Evolutionary conservation across 2,113 vertebrate genomes (phyloP).

Genomic region (Cinclus cinclus): DNA sequence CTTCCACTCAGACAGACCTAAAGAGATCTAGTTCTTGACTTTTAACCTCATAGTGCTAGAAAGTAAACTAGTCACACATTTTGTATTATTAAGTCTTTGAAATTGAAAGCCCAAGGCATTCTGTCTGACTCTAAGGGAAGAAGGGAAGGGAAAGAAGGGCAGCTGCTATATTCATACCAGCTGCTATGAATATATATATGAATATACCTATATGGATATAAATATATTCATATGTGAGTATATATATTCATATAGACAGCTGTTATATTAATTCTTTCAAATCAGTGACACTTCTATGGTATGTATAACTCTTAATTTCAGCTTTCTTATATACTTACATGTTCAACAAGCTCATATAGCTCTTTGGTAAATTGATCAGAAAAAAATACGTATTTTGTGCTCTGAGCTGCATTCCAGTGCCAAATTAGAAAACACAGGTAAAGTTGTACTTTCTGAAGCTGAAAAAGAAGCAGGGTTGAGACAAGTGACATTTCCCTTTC

Average conservation of each 20-base stretch:
- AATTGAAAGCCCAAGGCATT: background rate
- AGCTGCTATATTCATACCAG: background rate
- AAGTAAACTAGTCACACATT: slow-evolving; percentile 27
- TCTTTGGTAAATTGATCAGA: background rate
- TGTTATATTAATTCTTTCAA: background rate
- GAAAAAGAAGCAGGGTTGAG: background rate
- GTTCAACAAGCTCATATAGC: background rate
- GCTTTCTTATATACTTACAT: background rate
- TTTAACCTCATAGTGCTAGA: slow-evolving; percentile 47
- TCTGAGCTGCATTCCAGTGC: background rate
- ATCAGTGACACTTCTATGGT: background rate
- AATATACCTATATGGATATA: no score
- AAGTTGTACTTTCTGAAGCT: background rate
- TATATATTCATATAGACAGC: no score
- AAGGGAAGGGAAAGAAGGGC: background rate
- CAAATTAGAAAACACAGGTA: background rate
- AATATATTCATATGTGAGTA: no score
- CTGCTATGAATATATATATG: no score
- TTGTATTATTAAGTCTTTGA: background rate
- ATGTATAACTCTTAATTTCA: background rate
- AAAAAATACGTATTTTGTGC: background rate
- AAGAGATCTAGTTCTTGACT: slow-evolving; percentile 55
- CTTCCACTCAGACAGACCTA: slow-evolving; percentile 47
- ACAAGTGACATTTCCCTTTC: background rate
- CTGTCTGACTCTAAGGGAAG: background rate